Base-by-base conservation (phyloP, 2,888 invertebrate species). In the Cosmia trapezina region DNA sequence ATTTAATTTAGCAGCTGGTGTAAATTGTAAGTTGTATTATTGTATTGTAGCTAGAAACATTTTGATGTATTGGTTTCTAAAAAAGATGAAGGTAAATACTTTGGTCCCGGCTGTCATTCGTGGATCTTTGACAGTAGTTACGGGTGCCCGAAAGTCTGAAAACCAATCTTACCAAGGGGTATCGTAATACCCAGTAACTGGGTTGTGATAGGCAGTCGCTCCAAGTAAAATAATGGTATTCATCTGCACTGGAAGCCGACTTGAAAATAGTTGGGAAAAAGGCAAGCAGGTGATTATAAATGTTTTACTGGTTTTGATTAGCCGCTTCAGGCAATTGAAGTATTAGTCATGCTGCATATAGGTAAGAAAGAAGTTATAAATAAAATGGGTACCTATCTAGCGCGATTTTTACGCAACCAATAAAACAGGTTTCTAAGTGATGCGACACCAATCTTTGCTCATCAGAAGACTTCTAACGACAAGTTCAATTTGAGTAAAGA, bases 261-360 rank as follows among this genome's bases (percentile, higher is more conserved):
- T 2, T 8, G 19, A 33, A 19, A 19, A 8, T 28, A 7, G 14
- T 14, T 54, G 54, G 7, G 33, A 12, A 33, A 57, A 33, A 19
- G 17, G 17, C 17, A 6, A 2, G 19, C 17, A 56, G 54, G 9
- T 56, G 5, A 56, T 56, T 17, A 33, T 56, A 17, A 17, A 45
- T 7, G n/a, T 63, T 51, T 22, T 56, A 63, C 56, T 59, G 8
- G n/a, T 45, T 28, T 60, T 65, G 22, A 9, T 53, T 51, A 6
- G 4, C 12, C 28, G 17, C n/a, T 49, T 65, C 65, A 17, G 66
- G 22, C 19, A 37, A 61, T 75, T 45, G 12, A 33, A 56, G 12
- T 61, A 67, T 75, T 61, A 61, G 67, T 45, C n/a, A 63, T 47
- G 62, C 33, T 49, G 19, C 22, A 49, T 73, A 22, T 12, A 53